Evolutionary conservation across 2,113 vertebrate genomes (phyloP).

Genomic region (Caretta caretta): DNA sequence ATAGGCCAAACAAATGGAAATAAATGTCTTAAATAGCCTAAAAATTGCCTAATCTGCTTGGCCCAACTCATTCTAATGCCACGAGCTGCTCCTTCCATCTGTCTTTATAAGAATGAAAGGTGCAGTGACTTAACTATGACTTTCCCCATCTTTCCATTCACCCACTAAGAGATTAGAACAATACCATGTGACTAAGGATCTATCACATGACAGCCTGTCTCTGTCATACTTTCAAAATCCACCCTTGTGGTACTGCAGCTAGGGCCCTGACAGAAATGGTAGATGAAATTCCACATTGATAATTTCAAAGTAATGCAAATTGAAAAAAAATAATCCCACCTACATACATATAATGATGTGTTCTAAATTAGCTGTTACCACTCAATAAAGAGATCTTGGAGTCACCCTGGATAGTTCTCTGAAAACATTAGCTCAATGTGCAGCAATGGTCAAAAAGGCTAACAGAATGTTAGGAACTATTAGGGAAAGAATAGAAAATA

Average conservation of each 20-base stretch:
- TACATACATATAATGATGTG: too few relatives aligned
- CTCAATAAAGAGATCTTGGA: too few relatives aligned
- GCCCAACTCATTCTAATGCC: background rate
- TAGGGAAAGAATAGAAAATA: too few relatives aligned
- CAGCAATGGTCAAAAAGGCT: too few relatives aligned
- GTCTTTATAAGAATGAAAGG: background rate
- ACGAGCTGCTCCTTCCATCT: background rate
- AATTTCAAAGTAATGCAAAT: too few relatives aligned
- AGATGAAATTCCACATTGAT: too few relatives aligned
- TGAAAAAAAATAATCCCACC: too few relatives aligned
- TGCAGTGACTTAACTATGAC: background rate
- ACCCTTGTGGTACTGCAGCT: slow-evolving; percentile 32
- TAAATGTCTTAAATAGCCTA: background rate
- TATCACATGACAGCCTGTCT: slow-evolving; percentile 19
- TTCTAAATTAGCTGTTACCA: too few relatives aligned
- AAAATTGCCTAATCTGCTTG: background rate
- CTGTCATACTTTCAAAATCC: slow-evolving; percentile 22
- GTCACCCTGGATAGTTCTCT: too few relatives aligned
- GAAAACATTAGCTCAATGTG: too few relatives aligned
- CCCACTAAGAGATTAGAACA: background rate
- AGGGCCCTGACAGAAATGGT: background rate
- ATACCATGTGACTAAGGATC: background rate
- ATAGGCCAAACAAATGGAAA: background rate
- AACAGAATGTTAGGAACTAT: too few relatives aligned
- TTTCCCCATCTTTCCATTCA: background rate